Evolutionary conservation across 2,797 vertebrate species (phyloP), one percentile per base, ranked within the genome.

Genomic region (Nyctalus aviator): DNA sequence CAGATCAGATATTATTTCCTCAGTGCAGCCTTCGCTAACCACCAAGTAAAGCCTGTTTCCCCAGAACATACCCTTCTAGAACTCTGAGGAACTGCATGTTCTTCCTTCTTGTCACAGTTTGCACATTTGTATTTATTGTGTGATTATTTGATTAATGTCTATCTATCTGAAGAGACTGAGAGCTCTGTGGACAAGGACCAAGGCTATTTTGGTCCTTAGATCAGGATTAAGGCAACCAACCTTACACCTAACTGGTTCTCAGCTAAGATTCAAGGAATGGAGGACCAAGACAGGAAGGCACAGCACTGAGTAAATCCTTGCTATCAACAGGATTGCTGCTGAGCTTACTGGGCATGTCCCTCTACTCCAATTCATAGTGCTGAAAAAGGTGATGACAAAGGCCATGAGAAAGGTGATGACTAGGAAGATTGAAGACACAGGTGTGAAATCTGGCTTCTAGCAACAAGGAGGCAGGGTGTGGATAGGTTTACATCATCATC

Each of bases 191-290:
- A 71, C 6, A 68, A 59, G 27, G 30, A 73, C 37, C 13, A 7
- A 71, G 20, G 7, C 20, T 53, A 5, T 30, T 87, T 50, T 76
- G 35, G 25, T 73, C 46, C 25, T 30, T 55, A 20, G 27, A 25
- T 46, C 13, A 12, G 2, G 20, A 27, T 25, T 2, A 1, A 53
- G 53, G 71, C 37, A 72, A 76, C 3, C 32, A 15, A 32, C 5
- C 6, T 44, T 4, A 2, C 27, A 18, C 44, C 17, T 17, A 0
- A 0, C 7, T 10, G 21, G 32, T 48, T 66, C 44, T 57, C 6
- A n/a, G 46, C 10, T 4, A 66, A 55, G 55, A 44, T 13, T 66
- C 8, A 4, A 0, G 41, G 32, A 2, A 2, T 0, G 1, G 10
- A 37, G 8, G 69, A 66, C 68, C 35, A 55, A 71, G 55, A 37